Evolutionary conservation across 2,888 invertebrate species (phyloP), one percentile per base, ranked within the genome.

Genomic region (Steromphala cineraria): DNA sequence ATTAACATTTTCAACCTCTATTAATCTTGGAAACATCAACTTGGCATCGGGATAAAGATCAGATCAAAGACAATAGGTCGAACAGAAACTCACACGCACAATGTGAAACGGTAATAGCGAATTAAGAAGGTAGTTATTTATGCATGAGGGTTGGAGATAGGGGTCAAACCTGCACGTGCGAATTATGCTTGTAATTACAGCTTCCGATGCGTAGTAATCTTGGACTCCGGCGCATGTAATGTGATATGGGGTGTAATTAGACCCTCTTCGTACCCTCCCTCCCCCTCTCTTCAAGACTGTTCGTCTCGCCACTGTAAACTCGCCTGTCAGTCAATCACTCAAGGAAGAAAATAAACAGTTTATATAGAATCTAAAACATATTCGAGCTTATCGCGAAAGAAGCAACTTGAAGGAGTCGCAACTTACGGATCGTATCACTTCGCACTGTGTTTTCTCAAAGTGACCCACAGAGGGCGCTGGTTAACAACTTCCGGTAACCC

Each of bases 401-500:
- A 75, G 55, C 53, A 81, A 79, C 78, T 81, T 81, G 78, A 53
- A 19, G 52, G 36, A 36, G 40, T 36, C 28, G 71, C 31, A 36
- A 31, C 31, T 13, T 28, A 71, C 31, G 71, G 71, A 31, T 36
- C 71, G 28, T 75, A 67, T 81, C 81, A 81, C 53, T 81, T 79
- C 76, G 77, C 82, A 77, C 77, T 62, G 71, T 56, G 71, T 77
- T 77, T 82, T 77, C 71, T 28, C 71, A 53, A 36, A 55, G 67
- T 74, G 52, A 74, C 80, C 82, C 53, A 56, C 67, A 79, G 80
- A 71, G 67, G 82, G 82, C 77, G 71, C 80, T 82, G 52, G 82
- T 79, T 82, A 82, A 80, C 79, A 79, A 82, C 82, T 82, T 82
- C 82, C 82, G 82, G 76, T 80, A 74, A 76, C 77, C 71, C 19